Evolutionary conservation across 2,113 vertebrate species (phyloP), one percentile per base, ranked within the genome.

Genomic region (Campylorhamphus procurvoides): DNA sequence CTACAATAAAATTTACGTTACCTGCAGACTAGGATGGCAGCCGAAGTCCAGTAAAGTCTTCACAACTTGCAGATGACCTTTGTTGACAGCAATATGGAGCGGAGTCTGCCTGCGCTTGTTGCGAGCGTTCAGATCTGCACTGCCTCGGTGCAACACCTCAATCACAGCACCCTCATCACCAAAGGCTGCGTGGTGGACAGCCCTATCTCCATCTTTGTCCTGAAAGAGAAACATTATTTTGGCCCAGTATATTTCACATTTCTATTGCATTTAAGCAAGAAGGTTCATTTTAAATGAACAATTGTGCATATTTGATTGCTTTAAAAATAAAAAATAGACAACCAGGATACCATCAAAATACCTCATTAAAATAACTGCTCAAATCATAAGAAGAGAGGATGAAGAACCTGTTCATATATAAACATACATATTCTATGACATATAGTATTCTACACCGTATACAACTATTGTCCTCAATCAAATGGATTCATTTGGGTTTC

Each of bases 11-110:
- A 18, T 79, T 44, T 55, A 24, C 69, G 87, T 96, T 98, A 99
- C 99, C 99, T 99, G 99, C 33, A 99, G 99, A 96, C 99, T 99
- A 39, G 99, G 99, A 94, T 99, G 99, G 96, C 99, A 99, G 96
- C 99, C 99, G 25, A 99, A 99, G 96, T 99, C 99, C 96, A 99
- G 96, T 79, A 99, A 97, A 19, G 99, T 99, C 98, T 99, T 99
- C 92, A 99, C 99, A 94, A 99, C 99, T 96, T 99, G 99, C 84
- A 99, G 98, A 86, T 99, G 99, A 42, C 99, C 99, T 97, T 99
- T 99, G 97, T 99, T 99, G 90, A 99, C 99, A 39, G 99, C 99
- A 78, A 99, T 99, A 90, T 99, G 99, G 85, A 99, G 98, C 0
- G 99, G 99, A 4, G 99, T 99, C 97, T 99, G 99, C 60, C 99